Evolutionary conservation across 2,888 invertebrate species (phyloP).

Genomic region (Cataglyphis albicans): DNA sequence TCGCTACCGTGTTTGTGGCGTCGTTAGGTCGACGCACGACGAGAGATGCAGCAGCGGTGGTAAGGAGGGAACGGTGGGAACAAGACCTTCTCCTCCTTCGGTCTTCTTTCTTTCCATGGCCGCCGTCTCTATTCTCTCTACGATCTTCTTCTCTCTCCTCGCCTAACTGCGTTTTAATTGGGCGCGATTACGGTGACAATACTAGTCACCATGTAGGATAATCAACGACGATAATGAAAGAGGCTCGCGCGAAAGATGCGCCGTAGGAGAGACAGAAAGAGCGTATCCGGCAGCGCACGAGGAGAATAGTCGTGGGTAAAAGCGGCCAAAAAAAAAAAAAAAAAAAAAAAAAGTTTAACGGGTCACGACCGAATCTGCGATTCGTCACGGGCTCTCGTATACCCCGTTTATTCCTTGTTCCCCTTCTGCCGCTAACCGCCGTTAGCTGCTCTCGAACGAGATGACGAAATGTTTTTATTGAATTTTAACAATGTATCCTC

Average conservation of each 20-base stretch:
- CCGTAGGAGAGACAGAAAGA: constrained; percentile 57
- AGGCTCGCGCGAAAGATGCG: constrained; percentile 35
- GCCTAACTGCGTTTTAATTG: constrained; percentile 80
- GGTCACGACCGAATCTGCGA: constrained; percentile 59
- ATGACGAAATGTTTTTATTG: constrained; percentile 59
- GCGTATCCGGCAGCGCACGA: background rate
- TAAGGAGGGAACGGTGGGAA: constrained; percentile 70
- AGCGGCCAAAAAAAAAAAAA: constrained; percentile 32
- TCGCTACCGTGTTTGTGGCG: constrained; percentile 68
- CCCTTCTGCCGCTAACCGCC: background rate
- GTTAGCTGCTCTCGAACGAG: constrained; percentile 16
- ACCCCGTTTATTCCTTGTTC: background rate
- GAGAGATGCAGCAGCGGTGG: constrained; percentile 38
- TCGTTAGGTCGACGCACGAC: constrained; percentile 77
- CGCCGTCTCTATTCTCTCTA: background rate
- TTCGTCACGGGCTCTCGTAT: constrained; percentile 50
- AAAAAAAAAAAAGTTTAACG: constrained; percentile 47
- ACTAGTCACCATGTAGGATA: constrained; percentile 69
- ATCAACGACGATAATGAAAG: constrained; percentile 74
- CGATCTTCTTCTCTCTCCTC: constrained; percentile 24
- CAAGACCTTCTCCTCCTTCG: constrained; percentile 61
- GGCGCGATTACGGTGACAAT: constrained; percentile 78
- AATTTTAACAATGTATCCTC: constrained; percentile 63
- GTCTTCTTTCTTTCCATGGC: background rate
- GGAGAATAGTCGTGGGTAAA: constrained; percentile 53